These are phyloP conservation scores for Condylura cristata DNA, from an alignment of 2,113 vertebrate genomes.

Conservation along the genomic window DNA sequence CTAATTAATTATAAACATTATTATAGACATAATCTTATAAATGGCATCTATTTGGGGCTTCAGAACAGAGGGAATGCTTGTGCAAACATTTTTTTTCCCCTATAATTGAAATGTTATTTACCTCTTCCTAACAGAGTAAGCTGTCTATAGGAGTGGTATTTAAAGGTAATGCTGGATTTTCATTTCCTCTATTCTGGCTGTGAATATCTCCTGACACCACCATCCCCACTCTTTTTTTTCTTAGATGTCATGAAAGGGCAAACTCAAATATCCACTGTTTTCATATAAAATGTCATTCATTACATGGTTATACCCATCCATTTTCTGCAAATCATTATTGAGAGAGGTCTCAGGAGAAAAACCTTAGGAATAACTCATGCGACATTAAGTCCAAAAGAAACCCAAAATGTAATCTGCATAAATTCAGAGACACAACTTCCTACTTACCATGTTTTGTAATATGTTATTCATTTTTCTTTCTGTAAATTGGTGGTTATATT, in stretches of 20 bases:
- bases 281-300: slow-evolving; percentile 70
- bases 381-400: slow-evolving; percentile 24
- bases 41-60: slow-evolving; percentile 62
- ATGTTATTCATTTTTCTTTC: slow-evolving; percentile 55
- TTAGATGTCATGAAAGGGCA: slow-evolving; percentile 72
- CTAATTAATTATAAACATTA: slow-evolving; percentile 63
- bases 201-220: slow-evolving; percentile 48
- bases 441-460: background rate
- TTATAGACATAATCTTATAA: slow-evolving; percentile 70
- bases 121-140: slow-evolving; percentile 70
- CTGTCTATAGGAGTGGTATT: slow-evolving; percentile 63
- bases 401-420: too few species aligned
- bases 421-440: background rate
- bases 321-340: slow-evolving; percentile 54
- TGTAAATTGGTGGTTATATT: slow-evolving; percentile 53
- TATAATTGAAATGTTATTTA: slow-evolving; percentile 73
- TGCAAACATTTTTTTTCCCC: slow-evolving; percentile 73
- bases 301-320: slow-evolving; percentile 56
- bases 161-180: slow-evolving; percentile 66
- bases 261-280: slow-evolving; percentile 73
- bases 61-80: slow-evolving; percentile 59
- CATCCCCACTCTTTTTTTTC: slow-evolving; percentile 30
- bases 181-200: slow-evolving; percentile 54
- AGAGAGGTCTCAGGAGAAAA: slow-evolving; percentile 6
- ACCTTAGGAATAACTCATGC: background rate